Evolutionary conservation across 2,797 vertebrate species (phyloP).

Genomic region (Acropternis orthonyx): DNA sequence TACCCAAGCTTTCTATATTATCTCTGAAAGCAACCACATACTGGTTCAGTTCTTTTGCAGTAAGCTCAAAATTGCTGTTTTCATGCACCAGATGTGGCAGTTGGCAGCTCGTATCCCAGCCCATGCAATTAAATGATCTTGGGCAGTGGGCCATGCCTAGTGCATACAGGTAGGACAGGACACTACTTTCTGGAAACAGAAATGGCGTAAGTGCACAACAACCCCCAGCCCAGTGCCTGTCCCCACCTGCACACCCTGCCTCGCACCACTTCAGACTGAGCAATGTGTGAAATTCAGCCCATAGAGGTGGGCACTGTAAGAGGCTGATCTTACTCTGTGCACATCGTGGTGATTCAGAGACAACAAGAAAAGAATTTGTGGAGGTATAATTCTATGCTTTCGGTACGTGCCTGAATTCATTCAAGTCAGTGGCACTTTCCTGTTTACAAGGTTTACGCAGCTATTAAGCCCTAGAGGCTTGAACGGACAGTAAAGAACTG

Average conservation of each 20-base stretch:
- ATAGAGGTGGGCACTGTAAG: background rate
- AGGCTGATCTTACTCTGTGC: background rate
- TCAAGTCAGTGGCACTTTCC: background rate
- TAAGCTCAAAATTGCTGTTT: constrained; percentile 1
- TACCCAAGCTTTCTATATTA: background rate
- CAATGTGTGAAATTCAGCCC: background rate
- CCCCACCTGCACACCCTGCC: background rate
- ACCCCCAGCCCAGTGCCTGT: background rate
- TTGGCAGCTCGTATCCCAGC: background rate
- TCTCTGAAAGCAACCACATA: background rate
- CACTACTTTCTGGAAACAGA: background rate
- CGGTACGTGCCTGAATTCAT: background rate
- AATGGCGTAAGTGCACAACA: background rate
- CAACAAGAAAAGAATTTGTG: background rate
- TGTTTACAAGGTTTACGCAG: constrained; percentile 6
- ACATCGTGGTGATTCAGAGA: background rate
- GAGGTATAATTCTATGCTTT: background rate
- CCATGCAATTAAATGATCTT: background rate
- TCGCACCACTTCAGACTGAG: fast-evolving
- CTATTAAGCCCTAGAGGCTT: background rate
- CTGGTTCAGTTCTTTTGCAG: background rate
- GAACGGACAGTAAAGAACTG: background rate
- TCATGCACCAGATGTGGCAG: background rate
- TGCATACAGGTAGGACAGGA: background rate
- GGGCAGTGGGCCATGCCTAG: background rate